Evolutionary conservation across 2,888 invertebrate species (phyloP), one percentile per base, ranked within the genome.

Genomic region (Dilophus febrilis): DNA sequence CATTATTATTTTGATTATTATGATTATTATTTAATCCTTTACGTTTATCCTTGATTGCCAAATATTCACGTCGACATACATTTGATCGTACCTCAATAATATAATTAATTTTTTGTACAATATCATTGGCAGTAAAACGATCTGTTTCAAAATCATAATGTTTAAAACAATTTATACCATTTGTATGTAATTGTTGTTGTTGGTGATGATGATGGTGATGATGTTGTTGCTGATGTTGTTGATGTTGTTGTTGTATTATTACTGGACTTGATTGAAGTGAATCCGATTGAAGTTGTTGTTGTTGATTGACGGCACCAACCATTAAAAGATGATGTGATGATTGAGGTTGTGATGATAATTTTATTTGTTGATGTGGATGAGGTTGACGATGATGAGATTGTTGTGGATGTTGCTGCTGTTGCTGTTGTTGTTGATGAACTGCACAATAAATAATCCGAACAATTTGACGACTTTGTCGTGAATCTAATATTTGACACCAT

Each of bases 91-190:
- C 66, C 53, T 88, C 84, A 44, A 92, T 61, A 45, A 91, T 90
- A 43, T 84, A 77, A 59, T 83, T 85, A 11, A 92, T 72, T 65
- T 91, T 90, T 46, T 80, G 77, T 1, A 86, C 81, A 36, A 92
- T 88, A 59, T 86, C 85, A 47, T 75, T 73, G 1, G 85, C 86
- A 2, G 71, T 72, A 4, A 68, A 67, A 35, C 72, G 69, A 46
- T 87, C 85, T 3, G 82, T 74, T 62, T 91, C 91, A 55, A 92
- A 91, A 54, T 86, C 86, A 51, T 86, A 85, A 54, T 80, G 76
- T 56, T 88, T 88, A 59, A 84, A 90, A 16, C 33, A 14, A 16
- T 4, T 33, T 4, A 16, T 14, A 3, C 4, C 16, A 8, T 32
- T 42, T 16, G 47, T 47, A 29, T 41, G 45, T 29, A 52, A 40